Base-by-base conservation (phyloP, 2,797 vertebrate species). In the Naso thynnoides region DNA sequence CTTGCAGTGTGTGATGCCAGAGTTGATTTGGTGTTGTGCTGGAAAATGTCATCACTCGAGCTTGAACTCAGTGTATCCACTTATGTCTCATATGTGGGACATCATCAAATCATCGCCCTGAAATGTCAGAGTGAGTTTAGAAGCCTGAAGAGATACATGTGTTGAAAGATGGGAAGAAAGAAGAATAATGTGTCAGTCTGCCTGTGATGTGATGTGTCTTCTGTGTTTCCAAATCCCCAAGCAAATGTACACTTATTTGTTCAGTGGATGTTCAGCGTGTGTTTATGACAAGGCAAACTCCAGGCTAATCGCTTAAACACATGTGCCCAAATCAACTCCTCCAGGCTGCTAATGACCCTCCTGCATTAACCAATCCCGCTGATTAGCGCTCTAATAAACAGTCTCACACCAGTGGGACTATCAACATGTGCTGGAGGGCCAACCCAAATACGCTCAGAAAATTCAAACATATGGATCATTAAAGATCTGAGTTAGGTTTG, bases 321-420 rank as follows among this genome's bases (percentile, higher is more conserved):
- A 89, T 93, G 90, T 88, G 83, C 58, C 84, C 84, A 72, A 88
- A 86, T 86, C 82, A 86, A 50, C 63, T 83, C 79, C 73, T 84
- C 44, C 0, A 68, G 67, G 82, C 79, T 53, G 75, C 86, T 90
- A 93, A 93, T 88, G 83, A 80, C 73, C 79, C 86, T 81, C 78
- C 87, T 75, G 79, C 83, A 88, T 89, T 84, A 92, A 90, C 86
- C 90, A 90, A 79, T 92, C 89, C 82, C 24, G 79, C 89, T 90
- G 91, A 91, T 91, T 87, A 89, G 83, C 86, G 21, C 78, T 89
- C 61, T 87, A 79, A 92, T 91, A 90, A 89, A 93, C 89, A 87
- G 76, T 83, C 85, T 90, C 68, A 80, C 89, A 82, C 88, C 87
- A 70, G 47, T 63, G 90, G 90, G 91, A 90, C 88, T 79, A 60